phyloP scores from a whole-genome alignment of 1,140 invertebrate species.

The Drosophila arizonae region DNA sequence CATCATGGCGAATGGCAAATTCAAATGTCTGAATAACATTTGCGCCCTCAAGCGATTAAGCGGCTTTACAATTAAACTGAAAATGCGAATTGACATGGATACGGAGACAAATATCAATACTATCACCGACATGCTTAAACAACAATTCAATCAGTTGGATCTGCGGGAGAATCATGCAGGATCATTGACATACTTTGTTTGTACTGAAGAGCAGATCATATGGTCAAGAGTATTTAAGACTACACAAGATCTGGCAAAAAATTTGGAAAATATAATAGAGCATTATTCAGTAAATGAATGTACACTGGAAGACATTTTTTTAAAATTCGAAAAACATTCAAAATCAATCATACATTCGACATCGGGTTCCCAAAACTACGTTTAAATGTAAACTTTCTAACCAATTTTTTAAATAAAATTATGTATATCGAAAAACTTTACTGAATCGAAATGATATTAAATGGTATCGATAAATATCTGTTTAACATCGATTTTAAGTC shows the following conservation, averaged over 20 bases:
- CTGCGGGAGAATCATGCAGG: constrained; percentile 73
- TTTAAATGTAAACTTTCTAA: constrained; percentile 6
- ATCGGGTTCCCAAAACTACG: constrained; percentile 18
- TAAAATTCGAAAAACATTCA: constrained; percentile 65
- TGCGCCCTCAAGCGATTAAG: constrained; percentile 83
- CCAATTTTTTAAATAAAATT: too few relatives aligned
- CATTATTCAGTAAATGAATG: constrained; percentile 81
- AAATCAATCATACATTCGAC: constrained; percentile 20
- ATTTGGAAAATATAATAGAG: constrained; percentile 51
- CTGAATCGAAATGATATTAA: too few relatives aligned
- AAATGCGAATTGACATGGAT: constrained; percentile 66
- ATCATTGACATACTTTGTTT: constrained; percentile 73
- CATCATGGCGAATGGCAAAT: constrained; percentile 91
- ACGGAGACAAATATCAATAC: constrained; percentile 50
- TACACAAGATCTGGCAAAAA: constrained; percentile 37
- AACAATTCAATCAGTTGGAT: constrained; percentile 48
- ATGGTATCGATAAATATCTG: too few relatives aligned
- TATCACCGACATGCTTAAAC: constrained; percentile 57
- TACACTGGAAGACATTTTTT: constrained; percentile 80
- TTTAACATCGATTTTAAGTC: too few relatives aligned
- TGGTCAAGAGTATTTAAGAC: constrained; percentile 77
- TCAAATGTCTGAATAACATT: constrained; percentile 84
- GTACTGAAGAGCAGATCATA: constrained; percentile 54
- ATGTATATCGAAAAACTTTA: too few relatives aligned
- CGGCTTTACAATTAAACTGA: constrained; percentile 83